These are phyloP conservation scores for Sminthurides bifidus DNA, from an alignment of 1,140 invertebrate species.

Conservation along the genomic window DNA sequence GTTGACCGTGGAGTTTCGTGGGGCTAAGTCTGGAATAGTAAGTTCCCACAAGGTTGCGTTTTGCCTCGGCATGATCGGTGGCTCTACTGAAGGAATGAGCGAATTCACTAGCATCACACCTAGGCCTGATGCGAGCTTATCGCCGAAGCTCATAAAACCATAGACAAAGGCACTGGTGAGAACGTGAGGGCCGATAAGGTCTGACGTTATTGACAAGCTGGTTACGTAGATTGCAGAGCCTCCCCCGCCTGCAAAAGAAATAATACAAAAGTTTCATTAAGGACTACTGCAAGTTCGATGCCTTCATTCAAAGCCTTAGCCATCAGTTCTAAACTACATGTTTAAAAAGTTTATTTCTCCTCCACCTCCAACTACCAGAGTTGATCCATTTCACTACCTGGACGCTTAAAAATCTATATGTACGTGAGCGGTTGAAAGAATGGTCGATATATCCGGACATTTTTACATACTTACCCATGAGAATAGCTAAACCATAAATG, in stretches of 20 bases:
- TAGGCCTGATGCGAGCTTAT: constrained; percentile 80
- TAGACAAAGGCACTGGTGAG: constrained; percentile 87
- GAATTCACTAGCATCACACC: constrained; percentile 65
- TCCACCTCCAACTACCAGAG: too few relatives aligned
- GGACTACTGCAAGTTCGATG: too few relatives aligned
- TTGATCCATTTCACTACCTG: too few relatives aligned
- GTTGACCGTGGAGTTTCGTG: not conserved
- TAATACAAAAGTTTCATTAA: too few relatives aligned
- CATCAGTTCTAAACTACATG: too few relatives aligned
- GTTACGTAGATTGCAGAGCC: constrained; percentile 78
- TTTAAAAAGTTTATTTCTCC: too few relatives aligned
- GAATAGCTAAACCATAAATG: constrained; percentile 63
- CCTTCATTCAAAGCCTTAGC: too few relatives aligned
- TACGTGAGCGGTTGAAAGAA: too few relatives aligned
- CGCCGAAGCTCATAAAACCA: constrained; percentile 90
- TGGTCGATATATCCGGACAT: too few relatives aligned
- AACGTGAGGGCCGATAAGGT: constrained; percentile 74
- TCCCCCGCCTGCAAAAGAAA: constrained; percentile 50
- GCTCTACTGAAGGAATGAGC: constrained; percentile 38
- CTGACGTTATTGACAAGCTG: constrained; percentile 74
- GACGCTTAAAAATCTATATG: too few relatives aligned
- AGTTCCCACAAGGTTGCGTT: not conserved
- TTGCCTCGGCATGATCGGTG: not conserved
- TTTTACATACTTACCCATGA: too few relatives aligned
- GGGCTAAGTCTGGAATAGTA: too few relatives aligned